phyloP scores from a whole-genome alignment of 1,140 invertebrate genomes.

The Ceratosolen fusciceps region DNA sequence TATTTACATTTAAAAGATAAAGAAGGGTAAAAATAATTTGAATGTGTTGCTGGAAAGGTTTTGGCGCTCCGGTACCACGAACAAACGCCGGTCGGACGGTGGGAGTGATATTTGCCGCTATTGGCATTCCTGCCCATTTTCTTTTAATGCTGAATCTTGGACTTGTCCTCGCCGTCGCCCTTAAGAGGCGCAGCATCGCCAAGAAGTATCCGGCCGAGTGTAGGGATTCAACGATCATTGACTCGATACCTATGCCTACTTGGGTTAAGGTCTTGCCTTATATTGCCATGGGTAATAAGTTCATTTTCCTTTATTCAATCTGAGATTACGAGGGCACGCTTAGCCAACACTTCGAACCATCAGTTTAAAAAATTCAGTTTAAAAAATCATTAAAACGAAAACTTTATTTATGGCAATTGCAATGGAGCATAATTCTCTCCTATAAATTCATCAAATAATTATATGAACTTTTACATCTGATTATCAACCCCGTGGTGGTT shows the following conservation, averaged over 20 bases:
- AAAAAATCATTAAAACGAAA: neutral
- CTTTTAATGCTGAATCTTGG: slow-evolving; percentile 77
- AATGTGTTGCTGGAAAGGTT: slow-evolving; percentile 70
- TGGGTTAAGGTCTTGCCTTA: slow-evolving; percentile 66
- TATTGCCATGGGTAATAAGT: slow-evolving; percentile 57
- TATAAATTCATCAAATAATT: too few relatives aligned
- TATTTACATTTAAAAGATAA: too few relatives aligned
- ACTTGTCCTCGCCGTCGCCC: slow-evolving; percentile 71
- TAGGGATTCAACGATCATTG: slow-evolving; percentile 52
- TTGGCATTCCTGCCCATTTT: slow-evolving; percentile 76
- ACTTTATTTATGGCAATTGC: neutral
- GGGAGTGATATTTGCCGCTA: slow-evolving; percentile 74
- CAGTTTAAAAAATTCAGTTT: too few relatives aligned
- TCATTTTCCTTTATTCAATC: neutral
- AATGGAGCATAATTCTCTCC: too few relatives aligned
- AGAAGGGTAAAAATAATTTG: too few relatives aligned
- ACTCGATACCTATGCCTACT: slow-evolving; percentile 57
- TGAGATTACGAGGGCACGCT: neutral
- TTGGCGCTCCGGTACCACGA: slow-evolving; percentile 76
- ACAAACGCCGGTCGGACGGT: slow-evolving; percentile 74
- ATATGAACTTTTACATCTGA: too few relatives aligned
- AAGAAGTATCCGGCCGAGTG: slow-evolving; percentile 54
- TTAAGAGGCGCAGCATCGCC: slow-evolving; percentile 68
- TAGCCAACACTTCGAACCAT: too few relatives aligned
- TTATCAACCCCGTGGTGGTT: too few relatives aligned